These are phyloP conservation scores for Hypsibius dujardini DNA, from an alignment of 1,140 invertebrate species.

Conservation along the genomic window DNA sequence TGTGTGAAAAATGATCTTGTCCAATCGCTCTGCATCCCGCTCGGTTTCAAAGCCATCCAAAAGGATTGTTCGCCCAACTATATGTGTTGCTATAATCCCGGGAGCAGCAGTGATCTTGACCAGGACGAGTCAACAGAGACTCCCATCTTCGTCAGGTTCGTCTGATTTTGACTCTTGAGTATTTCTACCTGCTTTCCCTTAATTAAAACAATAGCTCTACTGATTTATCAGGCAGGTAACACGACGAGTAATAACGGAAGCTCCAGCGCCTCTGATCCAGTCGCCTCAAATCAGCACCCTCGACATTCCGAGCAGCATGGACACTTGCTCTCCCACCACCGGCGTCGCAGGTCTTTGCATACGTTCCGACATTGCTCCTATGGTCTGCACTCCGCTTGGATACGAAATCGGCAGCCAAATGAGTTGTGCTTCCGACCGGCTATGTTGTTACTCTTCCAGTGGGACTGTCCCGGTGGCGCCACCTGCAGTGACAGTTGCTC, in stretches of 20 bases:
- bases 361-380: slow-evolving; percentile 2
- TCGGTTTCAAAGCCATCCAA: neutral
- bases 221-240: no score
- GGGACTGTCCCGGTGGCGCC: neutral
- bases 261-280: neutral
- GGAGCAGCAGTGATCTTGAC: neutral
- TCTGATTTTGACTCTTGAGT: no score
- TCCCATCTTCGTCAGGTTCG: no score
- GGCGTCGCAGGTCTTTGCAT: neutral
- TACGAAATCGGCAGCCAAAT: neutral
- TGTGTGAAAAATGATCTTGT: slow-evolving; percentile 12
- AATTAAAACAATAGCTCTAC: no score
- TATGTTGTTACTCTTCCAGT: neutral
- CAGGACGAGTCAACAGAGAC: neutral
- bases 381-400: slow-evolving; percentile 14
- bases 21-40: neutral
- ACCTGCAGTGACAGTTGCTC: neutral
- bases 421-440: neutral
- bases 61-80: neutral
- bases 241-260: neutral
- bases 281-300: neutral
- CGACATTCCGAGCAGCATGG: slow-evolving; percentile 10
- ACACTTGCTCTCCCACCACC: neutral
- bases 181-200: no score
- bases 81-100: neutral